These are phyloP conservation scores for Micrastur ruficollis DNA, from an alignment of 2,797 vertebrate genomes.

Conservation along the genomic window DNA sequence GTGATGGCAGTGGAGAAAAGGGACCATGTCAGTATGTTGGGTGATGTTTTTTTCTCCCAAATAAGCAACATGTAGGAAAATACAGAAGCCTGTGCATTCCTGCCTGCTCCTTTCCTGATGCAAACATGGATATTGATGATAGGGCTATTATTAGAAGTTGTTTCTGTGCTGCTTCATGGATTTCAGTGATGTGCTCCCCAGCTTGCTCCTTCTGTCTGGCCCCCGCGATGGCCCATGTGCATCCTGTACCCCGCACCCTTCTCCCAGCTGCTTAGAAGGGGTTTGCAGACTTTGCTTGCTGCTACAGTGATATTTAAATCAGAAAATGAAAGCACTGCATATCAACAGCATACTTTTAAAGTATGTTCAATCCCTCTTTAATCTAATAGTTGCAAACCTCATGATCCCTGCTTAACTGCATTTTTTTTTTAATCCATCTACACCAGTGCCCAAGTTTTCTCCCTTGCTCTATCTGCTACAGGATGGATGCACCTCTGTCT, in stretches of 20 bases:
- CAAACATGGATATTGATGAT: neutral
- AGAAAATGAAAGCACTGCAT: neutral
- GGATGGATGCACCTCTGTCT: neutral
- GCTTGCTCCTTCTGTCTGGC: neutral
- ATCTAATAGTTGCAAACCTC: neutral
- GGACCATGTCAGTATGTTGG: neutral
- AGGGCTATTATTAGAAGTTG: neutral
- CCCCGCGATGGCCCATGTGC: rapidly evolving
- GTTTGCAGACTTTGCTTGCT: neutral
- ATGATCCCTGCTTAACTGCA: neutral
- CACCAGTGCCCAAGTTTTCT: neutral
- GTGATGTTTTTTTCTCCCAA: neutral
- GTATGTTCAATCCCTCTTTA: neutral
- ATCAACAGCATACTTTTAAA: neutral
- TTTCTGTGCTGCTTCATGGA: neutral
- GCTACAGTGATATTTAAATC: neutral
- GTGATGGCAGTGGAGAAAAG: neutral
- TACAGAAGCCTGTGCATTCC: neutral
- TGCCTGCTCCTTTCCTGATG: neutral
- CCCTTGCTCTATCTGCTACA: neutral
- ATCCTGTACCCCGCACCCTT: neutral
- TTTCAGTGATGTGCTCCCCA: neutral
- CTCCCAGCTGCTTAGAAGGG: neutral
- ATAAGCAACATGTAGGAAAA: neutral
- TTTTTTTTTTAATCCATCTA: neutral